phyloP scores from a whole-genome alignment of 92 coral and sea anemone species.

The Montipora capitata region DNA sequence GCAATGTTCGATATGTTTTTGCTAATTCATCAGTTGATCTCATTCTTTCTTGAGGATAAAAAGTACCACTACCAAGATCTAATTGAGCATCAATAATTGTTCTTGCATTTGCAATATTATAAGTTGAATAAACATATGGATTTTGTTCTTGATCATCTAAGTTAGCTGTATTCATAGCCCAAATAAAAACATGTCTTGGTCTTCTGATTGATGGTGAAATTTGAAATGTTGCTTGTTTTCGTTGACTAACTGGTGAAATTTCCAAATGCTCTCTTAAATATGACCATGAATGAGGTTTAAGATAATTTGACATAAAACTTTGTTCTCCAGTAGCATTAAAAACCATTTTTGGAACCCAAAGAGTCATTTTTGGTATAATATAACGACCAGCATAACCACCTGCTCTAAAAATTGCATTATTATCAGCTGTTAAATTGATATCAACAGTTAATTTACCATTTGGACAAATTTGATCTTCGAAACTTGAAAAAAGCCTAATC shows the following conservation, averaged over 20 bases:
- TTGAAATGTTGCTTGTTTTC: constrained; percentile 10
- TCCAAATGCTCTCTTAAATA: background rate
- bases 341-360: constrained; percentile 42
- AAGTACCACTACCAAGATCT: background rate
- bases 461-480: background rate
- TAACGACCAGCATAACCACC: constrained; percentile 21
- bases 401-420: background rate
- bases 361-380: background rate
- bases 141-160: no score
- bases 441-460: no score
- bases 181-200: constrained; percentile 9
- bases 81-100: background rate
- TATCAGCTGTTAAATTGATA: no score
- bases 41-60: background rate
- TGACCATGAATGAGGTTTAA: constrained; percentile 28
- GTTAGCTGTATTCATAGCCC: no score
- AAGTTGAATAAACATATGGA: background rate
- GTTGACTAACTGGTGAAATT: background rate
- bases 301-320: background rate
- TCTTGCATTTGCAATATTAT: constrained; percentile 3
- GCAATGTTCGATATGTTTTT: background rate
- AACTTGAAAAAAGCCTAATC: constrained; percentile 24
- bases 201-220: constrained; percentile 23
- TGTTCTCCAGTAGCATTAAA: background rate
- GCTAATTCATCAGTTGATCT: background rate